Evolutionary conservation across 2,113 vertebrate species (phyloP).

Genomic region (Oxyura jamaicensis): DNA sequence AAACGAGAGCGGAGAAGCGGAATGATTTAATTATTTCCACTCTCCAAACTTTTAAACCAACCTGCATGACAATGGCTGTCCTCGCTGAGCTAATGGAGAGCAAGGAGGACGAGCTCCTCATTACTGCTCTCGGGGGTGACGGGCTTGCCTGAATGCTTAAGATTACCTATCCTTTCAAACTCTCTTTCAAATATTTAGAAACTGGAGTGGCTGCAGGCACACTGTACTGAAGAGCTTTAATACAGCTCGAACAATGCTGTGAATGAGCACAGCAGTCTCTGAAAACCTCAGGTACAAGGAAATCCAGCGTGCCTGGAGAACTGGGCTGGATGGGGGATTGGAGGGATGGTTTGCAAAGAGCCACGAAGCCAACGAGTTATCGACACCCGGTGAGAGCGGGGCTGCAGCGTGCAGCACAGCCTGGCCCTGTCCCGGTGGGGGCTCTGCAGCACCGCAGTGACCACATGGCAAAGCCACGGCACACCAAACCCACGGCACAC

Average conservation of each 20-base stretch:
- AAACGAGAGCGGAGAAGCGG: not conserved
- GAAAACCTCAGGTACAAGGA: not conserved
- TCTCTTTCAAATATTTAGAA: not conserved
- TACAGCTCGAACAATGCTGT: not conserved
- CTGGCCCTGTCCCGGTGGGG: no score
- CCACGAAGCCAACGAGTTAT: not conserved
- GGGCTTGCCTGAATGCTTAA: not conserved
- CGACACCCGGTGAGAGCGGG: no score
- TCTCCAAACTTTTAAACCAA: conserved; percentile 25
- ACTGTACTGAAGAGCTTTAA: not conserved
- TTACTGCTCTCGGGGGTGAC: not conserved
- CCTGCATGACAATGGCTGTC: not conserved
- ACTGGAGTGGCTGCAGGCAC: not conserved
- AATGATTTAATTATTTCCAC: conserved; percentile 45
- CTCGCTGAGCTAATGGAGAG: not conserved
- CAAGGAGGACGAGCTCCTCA: not conserved
- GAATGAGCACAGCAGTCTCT: not conserved
- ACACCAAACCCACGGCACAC: no score
- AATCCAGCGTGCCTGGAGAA: not conserved
- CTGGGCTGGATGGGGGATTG: not conserved
- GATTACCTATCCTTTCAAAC: not conserved
- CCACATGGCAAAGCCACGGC: no score
- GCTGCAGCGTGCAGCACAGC: no score
- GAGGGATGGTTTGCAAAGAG: not conserved
- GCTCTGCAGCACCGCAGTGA: no score